These are phyloP conservation scores for Micoletzkya japonica DNA, from an alignment of 2,888 invertebrate genomes.

Conservation along the genomic window DNA sequence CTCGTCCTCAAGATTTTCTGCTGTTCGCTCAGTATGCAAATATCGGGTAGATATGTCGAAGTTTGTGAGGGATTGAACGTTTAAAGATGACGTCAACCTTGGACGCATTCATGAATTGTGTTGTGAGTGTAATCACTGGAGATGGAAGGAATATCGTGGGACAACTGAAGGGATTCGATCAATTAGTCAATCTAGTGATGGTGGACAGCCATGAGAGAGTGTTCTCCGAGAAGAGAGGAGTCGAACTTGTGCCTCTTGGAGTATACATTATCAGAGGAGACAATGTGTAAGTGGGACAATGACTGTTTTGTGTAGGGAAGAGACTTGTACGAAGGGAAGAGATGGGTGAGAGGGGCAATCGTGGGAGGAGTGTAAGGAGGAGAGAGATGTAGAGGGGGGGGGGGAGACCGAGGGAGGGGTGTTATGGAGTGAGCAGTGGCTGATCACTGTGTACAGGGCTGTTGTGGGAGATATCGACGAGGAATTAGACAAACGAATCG, in stretches of 20 bases:
- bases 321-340: no score
- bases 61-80: not conserved
- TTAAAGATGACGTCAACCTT: slow-evolving; percentile 52
- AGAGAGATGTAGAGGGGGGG: no score
- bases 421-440: no score
- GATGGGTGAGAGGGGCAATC: no score
- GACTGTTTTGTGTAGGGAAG: no score
- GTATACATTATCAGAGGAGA: slow-evolving; percentile 97
- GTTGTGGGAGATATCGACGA: slow-evolving; percentile 71
- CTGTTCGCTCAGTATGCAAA: slow-evolving; percentile 13
- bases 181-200: slow-evolving; percentile 95
- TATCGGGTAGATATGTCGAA: not conserved
- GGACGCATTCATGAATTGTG: slow-evolving; percentile 57
- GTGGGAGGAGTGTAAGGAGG: no score
- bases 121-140: slow-evolving; percentile 86
- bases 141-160: slow-evolving; percentile 96
- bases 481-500: slow-evolving; percentile 69
- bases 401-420: no score
- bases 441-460: slow-evolving; percentile 69
- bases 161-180: slow-evolving; percentile 89
- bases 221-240: slow-evolving; percentile 81
- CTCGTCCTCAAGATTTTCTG: not conserved
- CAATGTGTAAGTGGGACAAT: slow-evolving; percentile 89
- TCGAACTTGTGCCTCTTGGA: slow-evolving; percentile 92
- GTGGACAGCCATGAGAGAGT: slow-evolving; percentile 98